These are phyloP conservation scores for Daboia siamensis DNA, from an alignment of 2,113 vertebrate genomes.

Conservation along the genomic window DNA sequence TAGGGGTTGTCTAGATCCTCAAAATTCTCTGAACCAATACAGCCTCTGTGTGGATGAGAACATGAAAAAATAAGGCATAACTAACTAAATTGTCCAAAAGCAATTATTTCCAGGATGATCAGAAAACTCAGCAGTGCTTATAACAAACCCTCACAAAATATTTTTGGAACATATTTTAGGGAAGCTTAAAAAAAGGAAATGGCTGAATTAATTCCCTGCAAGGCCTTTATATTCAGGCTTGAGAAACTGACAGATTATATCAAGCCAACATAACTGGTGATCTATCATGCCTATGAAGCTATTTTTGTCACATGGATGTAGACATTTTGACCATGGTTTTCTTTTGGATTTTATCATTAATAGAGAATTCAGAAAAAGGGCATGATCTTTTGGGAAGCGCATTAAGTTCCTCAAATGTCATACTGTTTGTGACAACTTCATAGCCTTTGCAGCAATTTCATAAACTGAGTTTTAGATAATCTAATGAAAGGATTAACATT, in stretches of 20 bases:
- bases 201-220: neutral
- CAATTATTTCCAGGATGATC: conserved; percentile 31
- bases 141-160: neutral
- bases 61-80: conserved; percentile 22
- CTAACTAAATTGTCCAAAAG: neutral
- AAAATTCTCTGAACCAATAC: conserved; percentile 62
- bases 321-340: neutral
- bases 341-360: neutral
- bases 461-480: neutral
- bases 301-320: neutral
- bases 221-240: neutral
- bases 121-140: conserved; percentile 34
- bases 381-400: neutral
- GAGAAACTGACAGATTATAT: neutral
- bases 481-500: neutral
- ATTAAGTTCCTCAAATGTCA: neutral
- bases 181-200: conserved; percentile 11
- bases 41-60: conserved; percentile 60
- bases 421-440: no score
- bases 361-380: neutral
- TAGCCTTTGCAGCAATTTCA: neutral
- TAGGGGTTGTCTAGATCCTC: conserved; percentile 65
- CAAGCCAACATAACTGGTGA: no score
- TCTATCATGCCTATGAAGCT: neutral
- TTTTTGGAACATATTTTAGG: conserved; percentile 10